Conservation (phyloP, 2,113 vertebrate species). For the Gobiocypris rarus region DNA sequence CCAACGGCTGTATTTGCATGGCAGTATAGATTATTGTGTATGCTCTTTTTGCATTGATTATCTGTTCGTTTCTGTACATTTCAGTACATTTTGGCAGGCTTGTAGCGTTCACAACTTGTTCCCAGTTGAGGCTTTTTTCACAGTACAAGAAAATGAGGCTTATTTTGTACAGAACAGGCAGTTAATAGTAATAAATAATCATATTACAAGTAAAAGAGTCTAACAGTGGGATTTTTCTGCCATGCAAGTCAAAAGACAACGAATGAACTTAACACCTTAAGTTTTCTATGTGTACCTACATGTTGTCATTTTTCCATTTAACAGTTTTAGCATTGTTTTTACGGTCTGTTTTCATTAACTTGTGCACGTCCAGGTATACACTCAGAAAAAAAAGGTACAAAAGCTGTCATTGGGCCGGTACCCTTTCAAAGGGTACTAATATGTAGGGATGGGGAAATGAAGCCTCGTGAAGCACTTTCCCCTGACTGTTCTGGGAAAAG, state of each 20-base stretch:
- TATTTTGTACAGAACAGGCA: conserved; percentile 71
- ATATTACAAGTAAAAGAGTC: conserved; percentile 31
- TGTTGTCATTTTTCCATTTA: neutral
- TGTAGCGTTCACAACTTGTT: conserved; percentile 66
- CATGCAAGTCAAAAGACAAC: conserved; percentile 69
- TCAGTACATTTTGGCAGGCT: conserved; percentile 63
- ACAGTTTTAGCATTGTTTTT: neutral
- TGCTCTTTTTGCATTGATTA: conserved; percentile 19
- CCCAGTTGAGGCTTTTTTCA: conserved; percentile 63
- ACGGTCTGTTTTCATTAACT: neutral
- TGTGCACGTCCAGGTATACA: neutral
- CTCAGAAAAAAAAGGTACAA: neutral
- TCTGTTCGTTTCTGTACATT: conserved; percentile 29
- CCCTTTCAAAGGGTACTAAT: too few relatives aligned
- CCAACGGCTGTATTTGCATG: conserved; percentile 46
- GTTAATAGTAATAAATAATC: conserved; percentile 67
- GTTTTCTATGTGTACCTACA: neutral
- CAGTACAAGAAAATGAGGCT: conserved; percentile 57
- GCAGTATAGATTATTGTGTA: conserved; percentile 39
- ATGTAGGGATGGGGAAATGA: too few relatives aligned
- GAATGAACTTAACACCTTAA: neutral
- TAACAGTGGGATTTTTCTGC: conserved; percentile 65
- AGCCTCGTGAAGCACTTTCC: too few relatives aligned
- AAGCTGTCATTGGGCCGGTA: too few relatives aligned
- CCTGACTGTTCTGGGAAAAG: too few relatives aligned